phyloP scores from a whole-genome alignment of 1,140 invertebrate species.

The Ephestia elutella region DNA sequence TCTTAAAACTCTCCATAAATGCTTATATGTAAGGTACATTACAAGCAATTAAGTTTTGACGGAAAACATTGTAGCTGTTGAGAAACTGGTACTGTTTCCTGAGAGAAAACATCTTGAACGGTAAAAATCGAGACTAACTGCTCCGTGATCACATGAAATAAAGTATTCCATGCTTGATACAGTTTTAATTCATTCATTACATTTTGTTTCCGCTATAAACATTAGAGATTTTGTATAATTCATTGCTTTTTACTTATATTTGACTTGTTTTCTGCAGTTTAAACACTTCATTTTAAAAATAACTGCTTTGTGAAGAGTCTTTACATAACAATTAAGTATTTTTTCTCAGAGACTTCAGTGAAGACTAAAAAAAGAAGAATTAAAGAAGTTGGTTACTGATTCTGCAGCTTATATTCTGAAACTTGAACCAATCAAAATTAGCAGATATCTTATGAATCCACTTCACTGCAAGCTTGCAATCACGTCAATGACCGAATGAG shows the following conservation, averaged over 20 bases:
- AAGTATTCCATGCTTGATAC: background rate
- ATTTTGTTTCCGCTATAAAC: background rate
- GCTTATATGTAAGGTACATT: background rate
- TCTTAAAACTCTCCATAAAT: background rate
- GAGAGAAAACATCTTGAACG: background rate
- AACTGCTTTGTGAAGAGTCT: too few relatives aligned
- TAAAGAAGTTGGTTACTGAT: too few relatives aligned
- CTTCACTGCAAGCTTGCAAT: background rate
- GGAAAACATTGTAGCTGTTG: background rate
- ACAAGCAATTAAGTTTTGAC: background rate
- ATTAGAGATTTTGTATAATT: background rate
- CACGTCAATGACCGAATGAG: conserved; percentile 1
- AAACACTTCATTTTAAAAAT: too few relatives aligned
- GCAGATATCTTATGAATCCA: background rate
- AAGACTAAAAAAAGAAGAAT: too few relatives aligned
- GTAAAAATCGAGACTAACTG: conserved; percentile 1
- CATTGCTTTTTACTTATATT: too few relatives aligned
- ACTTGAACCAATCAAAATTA: background rate
- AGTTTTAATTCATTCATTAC: conserved; percentile 2
- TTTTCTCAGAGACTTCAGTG: too few relatives aligned
- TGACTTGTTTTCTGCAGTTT: too few relatives aligned
- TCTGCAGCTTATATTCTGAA: too few relatives aligned
- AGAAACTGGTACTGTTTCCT: background rate
- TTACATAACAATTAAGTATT: too few relatives aligned
- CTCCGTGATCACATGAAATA: background rate